A percentile compares a stretch with the other conserved stretches of the same genome.
These are phyloP conservation scores for Hydractinia echinata DNA, from an alignment of 30 jellyfish, hydroid and myxozoan species.

Conservation along the genomic window DNA sequence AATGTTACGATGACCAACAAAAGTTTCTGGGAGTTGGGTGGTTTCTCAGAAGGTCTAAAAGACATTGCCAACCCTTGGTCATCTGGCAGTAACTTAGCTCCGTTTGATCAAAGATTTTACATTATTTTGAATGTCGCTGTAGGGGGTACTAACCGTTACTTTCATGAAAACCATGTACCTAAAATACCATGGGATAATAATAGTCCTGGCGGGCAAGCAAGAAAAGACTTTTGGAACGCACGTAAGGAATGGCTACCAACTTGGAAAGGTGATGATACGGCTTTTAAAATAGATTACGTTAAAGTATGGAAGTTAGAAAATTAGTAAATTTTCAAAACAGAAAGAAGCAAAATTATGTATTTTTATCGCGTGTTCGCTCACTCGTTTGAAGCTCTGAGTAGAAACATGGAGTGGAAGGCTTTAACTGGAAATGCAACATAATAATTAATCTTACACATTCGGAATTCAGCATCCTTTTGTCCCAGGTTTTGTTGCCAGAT, in stretches of 20 bases:
- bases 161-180: conserved; percentile 47
- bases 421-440: no score
- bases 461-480: no score
- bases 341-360: no score
- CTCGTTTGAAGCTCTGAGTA: no score
- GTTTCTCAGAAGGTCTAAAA: conserved; percentile 24
- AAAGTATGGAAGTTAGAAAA: conserved; percentile 58
- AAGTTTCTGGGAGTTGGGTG: conserved; percentile 71
- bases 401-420: no score
- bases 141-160: conserved; percentile 60
- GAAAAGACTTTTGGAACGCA: conserved; percentile 73
- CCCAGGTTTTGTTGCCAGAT: no score
- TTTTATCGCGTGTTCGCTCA: no score
- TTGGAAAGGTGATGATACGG: conserved; percentile 76
- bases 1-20: conserved; percentile 54
- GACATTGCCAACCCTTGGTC: conserved; percentile 61
- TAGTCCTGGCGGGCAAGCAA: conserved; percentile 19
- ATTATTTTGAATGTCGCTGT: conserved; percentile 72
- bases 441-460: no score
- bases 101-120: conserved; percentile 65
- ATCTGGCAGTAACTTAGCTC: conserved; percentile 65
- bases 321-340: no score
- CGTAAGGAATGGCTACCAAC: conserved; percentile 53
- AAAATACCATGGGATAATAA: conserved; percentile 56
- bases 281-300: conserved; percentile 64